These are phyloP conservation scores for Spodoptera frugiperda DNA, from an alignment of 1,140 invertebrate species.

Conservation along the genomic window DNA sequence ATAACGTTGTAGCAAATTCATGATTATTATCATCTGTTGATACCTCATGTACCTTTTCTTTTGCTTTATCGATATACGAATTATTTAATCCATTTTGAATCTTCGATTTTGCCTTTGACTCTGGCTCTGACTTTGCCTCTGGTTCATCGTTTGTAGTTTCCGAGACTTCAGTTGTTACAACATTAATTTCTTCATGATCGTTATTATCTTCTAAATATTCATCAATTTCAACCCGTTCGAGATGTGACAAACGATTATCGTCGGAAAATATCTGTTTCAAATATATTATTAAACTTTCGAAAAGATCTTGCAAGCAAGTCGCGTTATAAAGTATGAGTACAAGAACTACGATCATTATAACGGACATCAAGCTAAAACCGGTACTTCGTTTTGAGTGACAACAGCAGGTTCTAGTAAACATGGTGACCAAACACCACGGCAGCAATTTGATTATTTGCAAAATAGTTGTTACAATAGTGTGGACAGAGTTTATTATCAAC, in stretches of 20 bases:
- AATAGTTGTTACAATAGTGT: constrained; percentile 55
- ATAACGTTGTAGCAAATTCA: neutral
- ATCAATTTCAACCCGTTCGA: too few relatives aligned
- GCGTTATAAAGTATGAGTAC: constrained; percentile 49
- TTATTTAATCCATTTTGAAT: neutral
- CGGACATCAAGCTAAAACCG: constrained; percentile 43
- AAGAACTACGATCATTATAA: constrained; percentile 40
- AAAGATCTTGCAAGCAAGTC: constrained; percentile 46
- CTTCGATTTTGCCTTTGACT: neutral
- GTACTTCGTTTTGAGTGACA: neutral
- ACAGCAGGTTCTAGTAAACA: constrained; percentile 52
- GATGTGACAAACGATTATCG: neutral
- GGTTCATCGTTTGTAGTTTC: too few relatives aligned
- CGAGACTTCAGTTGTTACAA: too few relatives aligned
- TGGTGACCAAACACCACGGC: constrained; percentile 54
- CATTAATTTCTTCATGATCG: too few relatives aligned
- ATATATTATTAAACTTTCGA: constrained; percentile 9
- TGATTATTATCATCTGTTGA: neutral
- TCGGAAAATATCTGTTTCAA: constrained; percentile 30
- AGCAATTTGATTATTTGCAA: constrained; percentile 52
- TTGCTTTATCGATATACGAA: neutral
- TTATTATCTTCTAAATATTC: neutral
- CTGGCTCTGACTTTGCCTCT: too few relatives aligned
- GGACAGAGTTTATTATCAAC: constrained; percentile 51
- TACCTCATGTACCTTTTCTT: neutral